Base-by-base conservation (phyloP, 2,888 invertebrate species). In the Rhagonycha fulva region DNA sequence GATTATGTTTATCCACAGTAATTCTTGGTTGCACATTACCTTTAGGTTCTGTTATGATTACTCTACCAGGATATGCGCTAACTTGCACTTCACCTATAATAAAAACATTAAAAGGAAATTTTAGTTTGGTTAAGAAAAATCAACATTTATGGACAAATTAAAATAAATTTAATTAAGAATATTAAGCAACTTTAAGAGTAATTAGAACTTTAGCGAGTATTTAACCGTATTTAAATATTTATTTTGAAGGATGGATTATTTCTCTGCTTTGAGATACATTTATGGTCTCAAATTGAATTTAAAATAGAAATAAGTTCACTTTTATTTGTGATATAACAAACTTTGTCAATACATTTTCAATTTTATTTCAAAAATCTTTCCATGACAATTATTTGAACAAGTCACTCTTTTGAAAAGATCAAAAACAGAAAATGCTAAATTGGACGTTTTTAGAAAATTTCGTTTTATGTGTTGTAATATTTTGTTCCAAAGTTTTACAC, bases 21-120 rank as follows among this genome's bases (percentile, higher is more conserved):
- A 94, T 91, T 75, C 94, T 90, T 62, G 95, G 94, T 83, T 94
- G 92, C 79, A 94, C 94, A 84, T 91, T 91, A 76, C 94, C 94
- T 84, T 94, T 94, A 69, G 94, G 94, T 86, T 95, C 94, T 81
- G 92, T 90, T 79, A 94, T 92, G 84, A 93, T 93, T 80, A 94
- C 89, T 82, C 93, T 90, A 82, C 93, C 93, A 86, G 90, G 89
- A 79, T 90, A 91, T 32, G 88, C 87, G 84, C 92, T 92, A 24
- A 89, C 87, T 83, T 91, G 90, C 62, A 90, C 89, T 82, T 91
- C 91, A 68, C 91, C 91, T 77, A 90, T 88, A 78, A 66, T 14
- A 28, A 4, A n/a, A 66, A n/a, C 11, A n/a, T 66, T 14, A 14
- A 47, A n/a, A 9, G 1, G 1, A 2, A 28, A 28, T 7, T 28